Percentiles rank a stretch among this genome's conserved stretches.
Evolutionary conservation across 2,888 invertebrate genomes (phyloP).

Genomic region (Amiota mariae): DNA sequence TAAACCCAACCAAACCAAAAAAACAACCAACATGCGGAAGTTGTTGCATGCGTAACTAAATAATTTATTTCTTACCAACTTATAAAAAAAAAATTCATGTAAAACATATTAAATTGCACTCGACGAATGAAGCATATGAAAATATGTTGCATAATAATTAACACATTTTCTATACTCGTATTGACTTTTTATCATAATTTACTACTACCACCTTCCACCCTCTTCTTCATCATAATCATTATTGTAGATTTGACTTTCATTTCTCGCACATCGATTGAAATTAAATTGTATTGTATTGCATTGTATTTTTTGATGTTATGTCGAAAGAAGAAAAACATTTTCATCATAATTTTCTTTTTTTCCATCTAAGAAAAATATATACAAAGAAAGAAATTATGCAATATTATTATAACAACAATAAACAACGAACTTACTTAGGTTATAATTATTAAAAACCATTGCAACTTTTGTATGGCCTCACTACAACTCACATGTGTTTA

Average conservation of each 20-base stretch:
- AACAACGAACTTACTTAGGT: neutral
- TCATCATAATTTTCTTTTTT: neutral
- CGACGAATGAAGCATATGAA: neutral
- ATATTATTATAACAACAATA: neutral
- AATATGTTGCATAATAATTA: slow-evolving; percentile 44
- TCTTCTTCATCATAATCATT: neutral
- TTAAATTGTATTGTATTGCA: neutral
- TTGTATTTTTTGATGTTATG: neutral
- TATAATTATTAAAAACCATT: slow-evolving; percentile 6
- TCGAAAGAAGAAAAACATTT: neutral
- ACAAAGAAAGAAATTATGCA: slow-evolving; percentile 4
- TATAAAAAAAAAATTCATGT: neutral
- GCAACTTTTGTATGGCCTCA: neutral
- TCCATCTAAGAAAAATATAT: neutral
- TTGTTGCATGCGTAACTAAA: slow-evolving; percentile 20
- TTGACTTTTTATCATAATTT: too few relatives aligned
- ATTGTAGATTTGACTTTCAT: slow-evolving; percentile 7
- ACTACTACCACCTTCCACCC: too few relatives aligned
- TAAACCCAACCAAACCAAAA: too few relatives aligned
- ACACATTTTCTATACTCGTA: slow-evolving; percentile 35
- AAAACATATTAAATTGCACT: slow-evolving; percentile 22
- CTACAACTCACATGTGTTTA: neutral
- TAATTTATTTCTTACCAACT: neutral
- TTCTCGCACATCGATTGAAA: slow-evolving; percentile 17
- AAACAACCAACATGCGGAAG: neutral